These are phyloP conservation scores for Ictalurus furcatus DNA, from an alignment of 2,113 vertebrate genomes.

Conservation along the genomic window DNA sequence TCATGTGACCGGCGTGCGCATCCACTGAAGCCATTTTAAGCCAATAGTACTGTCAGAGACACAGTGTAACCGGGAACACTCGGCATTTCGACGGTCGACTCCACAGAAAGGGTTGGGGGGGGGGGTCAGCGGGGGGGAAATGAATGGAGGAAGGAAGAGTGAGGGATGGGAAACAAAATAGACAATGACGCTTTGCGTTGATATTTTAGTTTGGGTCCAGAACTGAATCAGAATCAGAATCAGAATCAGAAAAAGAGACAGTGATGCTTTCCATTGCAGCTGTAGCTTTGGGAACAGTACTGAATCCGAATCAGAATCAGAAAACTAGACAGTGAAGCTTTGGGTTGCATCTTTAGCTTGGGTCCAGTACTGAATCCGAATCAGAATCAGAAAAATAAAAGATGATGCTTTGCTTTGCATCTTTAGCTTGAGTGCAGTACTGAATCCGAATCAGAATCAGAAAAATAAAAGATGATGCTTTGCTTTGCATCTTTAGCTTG, in stretches of 20 bases:
- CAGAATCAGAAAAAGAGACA: neutral
- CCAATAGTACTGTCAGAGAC: slow-evolving; percentile 69
- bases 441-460: neutral
- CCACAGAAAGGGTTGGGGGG: slow-evolving; percentile 57
- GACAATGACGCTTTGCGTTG: slow-evolving; percentile 62
- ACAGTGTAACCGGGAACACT: slow-evolving; percentile 65
- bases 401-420: neutral
- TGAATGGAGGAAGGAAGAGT: slow-evolving; percentile 47
- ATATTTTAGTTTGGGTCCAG: slow-evolving; percentile 65
- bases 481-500: neutral
- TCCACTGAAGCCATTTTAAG: slow-evolving; percentile 69
- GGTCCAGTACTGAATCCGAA: neutral
- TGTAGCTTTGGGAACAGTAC: neutral
- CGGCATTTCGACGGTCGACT: slow-evolving; percentile 71
- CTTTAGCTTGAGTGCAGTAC: neutral
- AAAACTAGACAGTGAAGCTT: neutral
- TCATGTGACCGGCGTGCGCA: slow-evolving; percentile 68
- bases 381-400: neutral
- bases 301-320: neutral
- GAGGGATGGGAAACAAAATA: slow-evolving; percentile 51
- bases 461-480: no score
- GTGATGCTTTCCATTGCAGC: neutral
- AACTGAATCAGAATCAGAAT: slow-evolving; percentile 24
- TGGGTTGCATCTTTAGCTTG: neutral
- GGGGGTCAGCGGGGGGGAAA: slow-evolving; percentile 40